Evolutionary conservation across 2,797 vertebrate species (phyloP), one percentile per base, ranked within the genome.

Genomic region (Gobio occitaniae): DNA sequence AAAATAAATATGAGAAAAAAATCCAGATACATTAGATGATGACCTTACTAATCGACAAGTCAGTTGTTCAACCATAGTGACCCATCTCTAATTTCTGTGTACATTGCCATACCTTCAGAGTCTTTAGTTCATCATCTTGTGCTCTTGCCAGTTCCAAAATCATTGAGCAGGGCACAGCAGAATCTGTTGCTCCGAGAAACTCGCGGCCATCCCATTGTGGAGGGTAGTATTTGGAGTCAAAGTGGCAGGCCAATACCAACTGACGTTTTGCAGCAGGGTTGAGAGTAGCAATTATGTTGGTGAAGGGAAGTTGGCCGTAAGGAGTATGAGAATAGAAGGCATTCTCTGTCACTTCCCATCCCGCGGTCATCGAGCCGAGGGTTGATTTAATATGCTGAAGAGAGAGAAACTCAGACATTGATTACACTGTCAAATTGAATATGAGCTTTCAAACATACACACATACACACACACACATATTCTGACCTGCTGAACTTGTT

Each of bases 131-230:
- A 36, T 93, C 91, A 90, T 99, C 96, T 88, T 98, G 92, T 52
- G 96, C 96, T 52, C 95, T 95, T 41, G 95, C 97, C 87, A 99
- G 87, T 92, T 99, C 98, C 91, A 99, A 0, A 85, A 99, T 93
- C 97, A 99, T 99, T 54, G 98, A 96, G 3, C 98, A 99, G 0
- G 98, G 97, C 86, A 97, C 97, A 0, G 98, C 98, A 21, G 98
- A 97, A 82, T 99, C 98, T 0, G 97, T 99, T 88, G 98, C 98
- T 2, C 97, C 98, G 25, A 97, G 94, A 84, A 99, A 99, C 85
- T 94, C 95, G 86, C 90, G 93, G 47, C 92, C 94, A 2, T 96
- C 93, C 96, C 95, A 97, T 0, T 94, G 96, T 0, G 94, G 95
- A 0, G 95, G 93, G 84, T 96, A 98, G 90, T 97, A 99, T 90